Evolutionary conservation across 2,113 vertebrate species (phyloP).

Genomic region (Microcebus lehilahytsara): DNA sequence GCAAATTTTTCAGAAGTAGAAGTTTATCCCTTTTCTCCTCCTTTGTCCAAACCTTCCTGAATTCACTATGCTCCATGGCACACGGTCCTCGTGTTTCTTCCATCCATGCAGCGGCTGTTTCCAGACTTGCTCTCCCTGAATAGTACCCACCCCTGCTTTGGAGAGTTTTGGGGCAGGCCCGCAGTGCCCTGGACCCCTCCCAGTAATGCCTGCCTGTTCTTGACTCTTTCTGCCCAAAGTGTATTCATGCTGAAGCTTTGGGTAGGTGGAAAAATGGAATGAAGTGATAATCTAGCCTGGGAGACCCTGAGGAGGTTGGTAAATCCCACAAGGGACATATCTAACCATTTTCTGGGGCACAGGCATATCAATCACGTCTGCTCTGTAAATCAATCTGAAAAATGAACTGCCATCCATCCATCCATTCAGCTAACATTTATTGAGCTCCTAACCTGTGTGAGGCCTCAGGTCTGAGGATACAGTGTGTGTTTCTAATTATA

Average conservation of each 20-base stretch:
- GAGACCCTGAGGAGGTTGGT: too few relatives aligned
- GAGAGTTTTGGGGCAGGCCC: background rate
- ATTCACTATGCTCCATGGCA: background rate
- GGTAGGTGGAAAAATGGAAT: too few relatives aligned
- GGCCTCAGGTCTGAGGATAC: background rate
- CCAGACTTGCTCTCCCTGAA: background rate
- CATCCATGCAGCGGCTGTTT: fast-evolving
- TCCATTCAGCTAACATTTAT: background rate
- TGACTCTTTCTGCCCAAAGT: too few relatives aligned
- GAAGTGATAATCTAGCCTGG: too few relatives aligned
- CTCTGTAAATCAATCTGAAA: too few relatives aligned
- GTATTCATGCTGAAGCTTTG: too few relatives aligned
- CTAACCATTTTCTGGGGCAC: too few relatives aligned
- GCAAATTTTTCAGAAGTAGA: background rate
- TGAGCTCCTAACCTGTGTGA: background rate
- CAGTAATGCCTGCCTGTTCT: too few relatives aligned
- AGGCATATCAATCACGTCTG: too few relatives aligned
- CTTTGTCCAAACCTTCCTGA: background rate
- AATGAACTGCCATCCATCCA: too few relatives aligned
- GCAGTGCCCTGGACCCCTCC: too few relatives aligned
- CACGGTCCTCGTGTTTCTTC: fast-evolving
- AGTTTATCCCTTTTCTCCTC: background rate
- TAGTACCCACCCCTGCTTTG: background rate
- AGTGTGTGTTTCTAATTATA: background rate
- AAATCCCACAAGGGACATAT: too few relatives aligned